Conservation (phyloP, 2,113 vertebrate genomes). For the Grantiella picta region DNA sequence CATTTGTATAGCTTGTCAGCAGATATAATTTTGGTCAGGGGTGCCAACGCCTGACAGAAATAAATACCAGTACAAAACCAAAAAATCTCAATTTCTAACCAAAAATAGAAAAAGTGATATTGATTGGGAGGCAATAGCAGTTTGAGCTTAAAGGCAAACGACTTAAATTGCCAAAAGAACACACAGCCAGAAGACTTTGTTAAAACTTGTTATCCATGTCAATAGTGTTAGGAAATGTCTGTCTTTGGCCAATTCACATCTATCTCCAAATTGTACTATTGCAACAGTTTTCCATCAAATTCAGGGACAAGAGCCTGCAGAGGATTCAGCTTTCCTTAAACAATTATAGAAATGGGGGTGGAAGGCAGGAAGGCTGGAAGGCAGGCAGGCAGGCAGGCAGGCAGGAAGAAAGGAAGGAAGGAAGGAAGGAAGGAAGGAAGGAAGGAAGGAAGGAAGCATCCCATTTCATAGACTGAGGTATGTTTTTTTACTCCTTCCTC, state of each 20-base stretch:
- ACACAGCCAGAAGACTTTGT: neutral
- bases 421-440: neutral
- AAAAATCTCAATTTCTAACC: neutral
- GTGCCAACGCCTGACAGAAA: neutral
- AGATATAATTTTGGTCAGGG: neutral
- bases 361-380: neutral
- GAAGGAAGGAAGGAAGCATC: neutral
- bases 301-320: neutral
- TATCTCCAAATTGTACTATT: neutral
- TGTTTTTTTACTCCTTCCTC: neutral
- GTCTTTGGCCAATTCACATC: neutral
- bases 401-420: neutral
- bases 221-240: neutral
- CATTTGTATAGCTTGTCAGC: neutral
- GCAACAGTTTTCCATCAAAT: neutral
- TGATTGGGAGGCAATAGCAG: neutral
- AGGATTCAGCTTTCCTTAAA: neutral
- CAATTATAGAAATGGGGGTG: neutral
- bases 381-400: too few species aligned
- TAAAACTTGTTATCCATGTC: neutral
- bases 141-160: neutral
- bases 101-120: neutral
- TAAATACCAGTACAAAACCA: neutral
- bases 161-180: neutral
- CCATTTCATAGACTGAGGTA: neutral